Base-by-base conservation (phyloP, 2,888 invertebrate genomes). In the Sepioteuthis lessoniana region DNA sequence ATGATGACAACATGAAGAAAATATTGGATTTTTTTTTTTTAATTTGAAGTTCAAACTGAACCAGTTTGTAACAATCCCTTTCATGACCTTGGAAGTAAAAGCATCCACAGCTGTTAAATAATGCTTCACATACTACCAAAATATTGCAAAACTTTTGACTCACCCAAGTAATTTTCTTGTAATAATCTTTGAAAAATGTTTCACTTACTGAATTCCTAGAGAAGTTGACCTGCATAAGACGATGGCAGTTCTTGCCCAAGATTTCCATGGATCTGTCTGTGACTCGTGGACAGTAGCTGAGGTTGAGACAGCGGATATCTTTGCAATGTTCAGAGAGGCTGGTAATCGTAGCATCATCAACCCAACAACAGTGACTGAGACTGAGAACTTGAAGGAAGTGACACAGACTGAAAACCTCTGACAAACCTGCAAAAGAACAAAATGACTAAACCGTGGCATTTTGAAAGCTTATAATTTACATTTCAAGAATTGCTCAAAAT, bases 291-390 rank as follows among this genome's bases (percentile, higher is more conserved):
- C 76, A 76, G 76, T 16, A 35, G 16, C 76, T 76, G 10, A 76
- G 76, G n/a, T 76, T 76, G n/a, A 76, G n/a, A n/a, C 76, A 76
- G 76, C 76, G 35, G 35, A 76, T 76, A n/a, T 19, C 76, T 4
- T 76, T n/a, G 35, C 76, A 76, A 76, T 76, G n/a, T n/a, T 76
- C 35, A 35, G 76, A 76, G 25, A 76, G 35, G 19, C 76, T 76
- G 19, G 13, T n/a, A 13, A 76, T 35, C 4, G 76, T 35, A 76
- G 10, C 76, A 76, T 76, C 76, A 76, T 76, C 76, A 16, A 35
- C 76, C 16, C n/a, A n/a, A 31, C 28, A n/a, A 92, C 91, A 92
- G 25, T 47, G 47, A 19, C 91, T 92, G 38, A 92, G 91, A 92
- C n/a, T 92, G 19, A 92, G n/a, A 46, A 92, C 91, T 35, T 92